Conservation (phyloP, 1,140 invertebrate species). For the Drosophila punjabiensis region DNA sequence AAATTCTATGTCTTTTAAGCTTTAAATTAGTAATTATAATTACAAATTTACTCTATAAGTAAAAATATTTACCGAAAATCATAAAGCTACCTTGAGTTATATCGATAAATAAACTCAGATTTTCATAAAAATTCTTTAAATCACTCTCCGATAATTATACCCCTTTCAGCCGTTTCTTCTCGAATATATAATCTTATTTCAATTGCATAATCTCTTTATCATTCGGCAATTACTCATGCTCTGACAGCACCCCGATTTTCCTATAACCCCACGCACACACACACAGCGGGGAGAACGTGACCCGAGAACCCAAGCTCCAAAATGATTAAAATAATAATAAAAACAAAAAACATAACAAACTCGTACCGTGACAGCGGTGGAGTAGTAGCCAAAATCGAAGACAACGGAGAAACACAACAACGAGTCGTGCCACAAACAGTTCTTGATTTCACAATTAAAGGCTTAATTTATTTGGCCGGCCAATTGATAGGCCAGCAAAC, state of each 20-base stretch:
- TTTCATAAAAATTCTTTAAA: neutral
- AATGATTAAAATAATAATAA: constrained; percentile 29
- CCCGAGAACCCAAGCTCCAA: constrained; percentile 35
- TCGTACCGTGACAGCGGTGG: constrained; percentile 52
- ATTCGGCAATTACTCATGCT: constrained; percentile 40
- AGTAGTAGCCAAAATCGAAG: constrained; percentile 27
- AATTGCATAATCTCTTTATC: constrained; percentile 43
- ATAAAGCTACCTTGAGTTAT: neutral
- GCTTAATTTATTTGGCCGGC: constrained; percentile 72
- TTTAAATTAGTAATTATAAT: neutral
- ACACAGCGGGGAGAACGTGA: constrained; percentile 59
- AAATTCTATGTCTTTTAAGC: neutral
- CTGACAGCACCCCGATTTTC: constrained; percentile 32
- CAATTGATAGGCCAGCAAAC: constrained; percentile 58
- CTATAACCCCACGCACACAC: constrained; percentile 27
- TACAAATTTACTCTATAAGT: too few relatives aligned
- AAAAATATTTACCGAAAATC: neutral
- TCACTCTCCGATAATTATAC: neutral
- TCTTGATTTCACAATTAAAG: constrained; percentile 80
- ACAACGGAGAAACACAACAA: constrained; percentile 30
- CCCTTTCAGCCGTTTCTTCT: neutral
- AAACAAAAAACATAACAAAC: constrained; percentile 29
- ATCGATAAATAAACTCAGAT: neutral
- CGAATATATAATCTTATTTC: neutral
- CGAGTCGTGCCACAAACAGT: constrained; percentile 64